Evolutionary conservation across 2,113 vertebrate species (phyloP).

Genomic region (Rhea americana): DNA sequence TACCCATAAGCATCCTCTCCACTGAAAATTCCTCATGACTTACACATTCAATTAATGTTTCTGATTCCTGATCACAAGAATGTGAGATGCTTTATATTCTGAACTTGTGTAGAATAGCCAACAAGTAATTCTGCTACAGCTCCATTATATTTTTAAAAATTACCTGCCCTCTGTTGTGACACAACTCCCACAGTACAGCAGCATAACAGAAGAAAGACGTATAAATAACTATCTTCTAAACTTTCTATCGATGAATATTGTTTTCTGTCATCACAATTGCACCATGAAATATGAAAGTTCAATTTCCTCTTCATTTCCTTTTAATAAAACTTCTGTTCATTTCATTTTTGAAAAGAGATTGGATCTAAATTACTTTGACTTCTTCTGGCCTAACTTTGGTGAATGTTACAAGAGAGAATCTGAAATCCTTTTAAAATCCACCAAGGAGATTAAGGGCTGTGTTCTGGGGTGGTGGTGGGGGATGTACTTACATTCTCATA

Average conservation of each 20-base stretch:
- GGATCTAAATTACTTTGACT: slow-evolving; percentile 84
- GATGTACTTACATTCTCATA: background rate
- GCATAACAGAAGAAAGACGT: slow-evolving; percentile 18
- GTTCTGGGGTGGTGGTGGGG: background rate
- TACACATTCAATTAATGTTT: slow-evolving; percentile 18
- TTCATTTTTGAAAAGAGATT: slow-evolving; percentile 80
- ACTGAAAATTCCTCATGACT: background rate
- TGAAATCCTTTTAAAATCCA: slow-evolving; percentile 46
- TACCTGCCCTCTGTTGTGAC: slow-evolving; percentile 37
- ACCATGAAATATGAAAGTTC: slow-evolving; percentile 82
- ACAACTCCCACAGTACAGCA: background rate
- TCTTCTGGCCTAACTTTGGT: slow-evolving; percentile 74
- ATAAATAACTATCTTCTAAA: slow-evolving; percentile 75
- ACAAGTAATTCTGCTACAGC: background rate
- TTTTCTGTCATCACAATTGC: slow-evolving; percentile 79
- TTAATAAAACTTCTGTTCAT: slow-evolving; percentile 82
- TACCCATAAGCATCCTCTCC: background rate
- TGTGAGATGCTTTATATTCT: background rate
- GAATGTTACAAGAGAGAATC: slow-evolving; percentile 45
- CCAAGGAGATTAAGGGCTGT: background rate
- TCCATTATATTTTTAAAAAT: slow-evolving; percentile 36
- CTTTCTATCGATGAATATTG: slow-evolving; percentile 72
- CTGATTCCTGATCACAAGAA: background rate
- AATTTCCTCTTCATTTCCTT: slow-evolving; percentile 85
- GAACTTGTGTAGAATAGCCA: background rate